phyloP scores from a whole-genome alignment of 2,888 invertebrate genomes.

The Sabellastarte sp. region DNA sequence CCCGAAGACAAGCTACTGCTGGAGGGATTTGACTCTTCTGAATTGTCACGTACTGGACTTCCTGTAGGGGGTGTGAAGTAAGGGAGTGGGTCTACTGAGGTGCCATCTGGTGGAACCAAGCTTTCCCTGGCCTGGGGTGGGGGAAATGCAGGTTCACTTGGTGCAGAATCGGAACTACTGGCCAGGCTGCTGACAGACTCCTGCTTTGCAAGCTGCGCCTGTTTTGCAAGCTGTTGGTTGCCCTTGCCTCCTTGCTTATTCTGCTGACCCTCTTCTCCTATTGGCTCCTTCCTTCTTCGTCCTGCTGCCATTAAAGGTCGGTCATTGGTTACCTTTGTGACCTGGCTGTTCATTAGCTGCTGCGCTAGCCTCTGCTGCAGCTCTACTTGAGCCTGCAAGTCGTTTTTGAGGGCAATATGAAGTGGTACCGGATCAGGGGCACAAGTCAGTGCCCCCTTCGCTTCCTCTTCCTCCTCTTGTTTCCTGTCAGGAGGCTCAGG shows the following conservation, averaged over 20 bases:
- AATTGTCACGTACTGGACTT: not conserved
- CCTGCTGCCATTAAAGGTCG: constrained; percentile 4
- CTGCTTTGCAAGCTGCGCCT: constrained; percentile 15
- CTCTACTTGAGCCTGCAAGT: not conserved
- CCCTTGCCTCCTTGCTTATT: not conserved
- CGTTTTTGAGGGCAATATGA: not conserved
- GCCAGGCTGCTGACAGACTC: constrained; percentile 16
- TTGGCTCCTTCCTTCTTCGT: not conserved
- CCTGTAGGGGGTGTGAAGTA: not conserved
- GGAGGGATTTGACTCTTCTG: not conserved
- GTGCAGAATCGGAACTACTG: constrained; percentile 4
- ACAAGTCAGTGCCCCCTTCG: not conserved
- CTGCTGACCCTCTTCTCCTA: not conserved
- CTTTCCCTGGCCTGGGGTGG: not conserved
- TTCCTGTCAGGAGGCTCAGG: constrained; percentile 59
- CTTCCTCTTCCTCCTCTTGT: constrained; percentile 35
- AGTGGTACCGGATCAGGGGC: not conserved
- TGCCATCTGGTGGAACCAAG: not conserved
- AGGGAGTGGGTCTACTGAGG: not conserved
- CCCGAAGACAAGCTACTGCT: not conserved
- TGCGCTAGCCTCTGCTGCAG: not conserved
- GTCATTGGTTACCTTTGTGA: constrained; percentile 1
- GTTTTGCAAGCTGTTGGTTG: not conserved
- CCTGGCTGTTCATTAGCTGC: not conserved
- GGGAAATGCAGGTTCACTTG: constrained; percentile 5